Percentiles rank a stretch among this genome's conserved stretches.
These are phyloP conservation scores for Arrhopalites spinosus DNA, from an alignment of 2,888 invertebrate species.

Conservation along the genomic window DNA sequence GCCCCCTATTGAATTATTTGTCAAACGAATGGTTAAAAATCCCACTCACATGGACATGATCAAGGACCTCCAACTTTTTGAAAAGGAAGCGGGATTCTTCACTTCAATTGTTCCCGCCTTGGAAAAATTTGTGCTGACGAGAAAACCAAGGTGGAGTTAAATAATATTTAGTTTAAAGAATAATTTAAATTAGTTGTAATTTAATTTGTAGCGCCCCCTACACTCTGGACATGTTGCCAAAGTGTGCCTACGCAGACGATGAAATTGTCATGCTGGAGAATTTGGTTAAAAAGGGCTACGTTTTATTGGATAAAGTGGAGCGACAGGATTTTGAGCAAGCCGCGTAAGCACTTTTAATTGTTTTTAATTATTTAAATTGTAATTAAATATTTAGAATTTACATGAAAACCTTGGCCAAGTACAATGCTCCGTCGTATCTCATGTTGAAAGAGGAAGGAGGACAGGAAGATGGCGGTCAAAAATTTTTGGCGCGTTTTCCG, in stretches of 20 bases:
- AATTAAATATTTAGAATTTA: background rate
- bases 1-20: constrained; percentile 18
- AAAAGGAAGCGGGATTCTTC: constrained; percentile 29
- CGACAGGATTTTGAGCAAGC: constrained; percentile 29
- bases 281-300: constrained; percentile 11
- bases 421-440: constrained; percentile 23
- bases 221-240: constrained; percentile 33
- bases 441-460: constrained; percentile 5
- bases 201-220: no score
- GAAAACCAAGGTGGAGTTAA: no score
- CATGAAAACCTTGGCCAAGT: constrained; percentile 31
- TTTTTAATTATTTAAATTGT: background rate
- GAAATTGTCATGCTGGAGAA: constrained; percentile 32
- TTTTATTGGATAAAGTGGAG: constrained; percentile 16
- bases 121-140: background rate
- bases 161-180: no score
- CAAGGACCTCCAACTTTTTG: constrained; percentile 19
- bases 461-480: constrained; percentile 6
- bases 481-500: no score
- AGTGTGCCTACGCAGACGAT: constrained; percentile 21
- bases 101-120: constrained; percentile 4
- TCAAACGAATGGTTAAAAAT: constrained; percentile 14
- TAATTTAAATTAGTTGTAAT: no score
- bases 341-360: constrained; percentile 12
- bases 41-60: background rate